Evolutionary conservation across 2,113 vertebrate species (phyloP).

Genomic region (Myrmecobius fasciatus): DNA sequence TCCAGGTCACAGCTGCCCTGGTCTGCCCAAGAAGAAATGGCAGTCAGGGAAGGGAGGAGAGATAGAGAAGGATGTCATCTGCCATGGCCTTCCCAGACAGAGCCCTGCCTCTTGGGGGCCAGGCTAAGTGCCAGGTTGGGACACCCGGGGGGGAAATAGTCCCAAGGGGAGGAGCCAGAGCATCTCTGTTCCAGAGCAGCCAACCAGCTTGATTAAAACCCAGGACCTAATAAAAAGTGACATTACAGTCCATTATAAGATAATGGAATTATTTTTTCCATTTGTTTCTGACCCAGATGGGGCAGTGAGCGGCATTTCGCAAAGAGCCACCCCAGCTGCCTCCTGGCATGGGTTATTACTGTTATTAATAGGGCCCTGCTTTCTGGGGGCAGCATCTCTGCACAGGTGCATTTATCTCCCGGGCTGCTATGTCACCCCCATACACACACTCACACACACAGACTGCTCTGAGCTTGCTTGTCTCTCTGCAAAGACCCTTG

Average conservation of each 20-base stretch:
- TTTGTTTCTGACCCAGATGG: slow-evolving; percentile 40
- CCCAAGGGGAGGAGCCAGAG: not conserved
- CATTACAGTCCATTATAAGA: slow-evolving; percentile 61
- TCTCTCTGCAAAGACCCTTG: not conserved
- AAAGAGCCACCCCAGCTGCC: slow-evolving; percentile 54
- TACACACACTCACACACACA: not conserved
- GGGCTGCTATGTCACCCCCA: slow-evolving; percentile 38
- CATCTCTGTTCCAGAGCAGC: not conserved
- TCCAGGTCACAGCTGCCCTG: not conserved
- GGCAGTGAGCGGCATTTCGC: slow-evolving; percentile 67
- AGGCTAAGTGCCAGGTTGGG: not conserved
- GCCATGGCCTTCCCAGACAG: not conserved
- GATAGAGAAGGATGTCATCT: not conserved
- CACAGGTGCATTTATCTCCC: slow-evolving; percentile 76
- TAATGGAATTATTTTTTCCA: slow-evolving; percentile 37
- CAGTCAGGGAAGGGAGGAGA: not conserved
- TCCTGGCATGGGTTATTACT: slow-evolving; percentile 73
- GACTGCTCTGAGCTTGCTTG: not conserved
- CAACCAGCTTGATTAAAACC: not conserved
- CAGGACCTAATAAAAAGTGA: slow-evolving; percentile 47
- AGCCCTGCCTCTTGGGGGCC: not conserved
- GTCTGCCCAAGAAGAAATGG: not conserved
- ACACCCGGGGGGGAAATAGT: not conserved
- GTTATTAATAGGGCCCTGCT: slow-evolving; percentile 77
- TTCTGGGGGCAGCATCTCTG: slow-evolving; percentile 51